phyloP scores from a whole-genome alignment of 2,888 invertebrate species.

The Agrochola litura region DNA sequence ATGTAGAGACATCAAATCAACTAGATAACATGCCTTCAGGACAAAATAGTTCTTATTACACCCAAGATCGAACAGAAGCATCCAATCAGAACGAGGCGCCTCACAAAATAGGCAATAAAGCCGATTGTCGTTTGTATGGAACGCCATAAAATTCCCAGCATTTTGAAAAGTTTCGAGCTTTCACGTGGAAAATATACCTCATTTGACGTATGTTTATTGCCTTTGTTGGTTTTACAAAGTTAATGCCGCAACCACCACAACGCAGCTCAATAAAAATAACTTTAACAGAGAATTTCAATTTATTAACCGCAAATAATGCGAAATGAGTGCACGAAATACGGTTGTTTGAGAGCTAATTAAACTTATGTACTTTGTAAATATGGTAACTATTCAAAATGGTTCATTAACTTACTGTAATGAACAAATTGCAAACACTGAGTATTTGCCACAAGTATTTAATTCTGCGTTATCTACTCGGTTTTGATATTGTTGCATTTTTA shows the following conservation, averaged over 20 bases:
- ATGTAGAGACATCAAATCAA: conserved; percentile 55
- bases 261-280: conserved; percentile 52
- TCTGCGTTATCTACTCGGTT: not conserved
- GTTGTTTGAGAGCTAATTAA: conserved; percentile 40
- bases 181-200: conserved; percentile 36
- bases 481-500: conserved; percentile 1
- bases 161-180: conserved; percentile 43
- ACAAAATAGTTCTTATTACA: conserved; percentile 60
- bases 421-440: conserved; percentile 2
- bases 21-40: conserved; percentile 56
- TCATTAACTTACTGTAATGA: conserved; percentile 10
- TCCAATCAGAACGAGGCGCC: conserved; percentile 52
- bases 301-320: conserved; percentile 36
- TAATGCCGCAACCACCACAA: conserved; percentile 34
- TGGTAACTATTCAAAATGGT: conserved; percentile 28
- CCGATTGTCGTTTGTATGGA: conserved; percentile 43
- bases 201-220: conserved; percentile 51
- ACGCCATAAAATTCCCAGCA: conserved; percentile 43
- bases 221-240: conserved; percentile 38
- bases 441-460: not conserved
- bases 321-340: conserved; percentile 28
- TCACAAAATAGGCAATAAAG: conserved; percentile 55
- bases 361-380: conserved; percentile 28
- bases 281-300: conserved; percentile 45
- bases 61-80: conserved; percentile 42